Evolutionary conservation across 1,140 invertebrate genomes (phyloP).

Genomic region (Magallana ariakensis): DNA sequence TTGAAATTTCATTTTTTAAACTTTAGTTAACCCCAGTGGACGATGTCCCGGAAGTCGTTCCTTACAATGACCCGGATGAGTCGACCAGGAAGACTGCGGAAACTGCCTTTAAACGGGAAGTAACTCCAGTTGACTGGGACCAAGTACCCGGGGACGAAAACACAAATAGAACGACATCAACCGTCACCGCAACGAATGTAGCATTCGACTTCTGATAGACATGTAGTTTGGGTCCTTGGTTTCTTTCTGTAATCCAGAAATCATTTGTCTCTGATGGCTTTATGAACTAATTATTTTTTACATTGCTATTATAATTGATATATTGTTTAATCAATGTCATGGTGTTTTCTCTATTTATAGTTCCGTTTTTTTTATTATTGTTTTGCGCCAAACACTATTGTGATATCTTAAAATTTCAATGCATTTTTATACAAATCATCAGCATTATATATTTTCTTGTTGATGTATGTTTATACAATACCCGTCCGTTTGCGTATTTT

Average conservation of each 20-base stretch:
- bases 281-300: too few species aligned
- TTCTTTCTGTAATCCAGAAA: background rate
- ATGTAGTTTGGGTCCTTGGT: background rate
- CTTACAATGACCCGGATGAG: background rate
- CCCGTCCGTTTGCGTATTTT: too few species aligned
- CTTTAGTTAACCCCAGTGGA: background rate
- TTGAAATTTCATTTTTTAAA: too few species aligned
- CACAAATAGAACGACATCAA: conserved; percentile 1
- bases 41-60: background rate
- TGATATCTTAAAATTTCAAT: too few species aligned
- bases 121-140: conserved; percentile 25
- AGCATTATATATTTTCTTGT: too few species aligned
- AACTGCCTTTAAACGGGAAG: background rate
- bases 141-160: conserved; percentile 10
- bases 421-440: too few species aligned
- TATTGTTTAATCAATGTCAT: too few species aligned
- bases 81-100: background rate
- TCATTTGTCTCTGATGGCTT: background rate
- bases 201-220: conserved; percentile 4
- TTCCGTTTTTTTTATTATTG: too few species aligned
- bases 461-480: too few species aligned
- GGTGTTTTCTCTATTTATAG: too few species aligned
- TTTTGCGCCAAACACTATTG: too few species aligned
- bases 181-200: conserved; percentile 2
- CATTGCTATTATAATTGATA: too few species aligned